A percentile compares a stretch with the other conserved stretches of the same genome.
Conservation (phyloP, 2,113 vertebrate species). For the Beaufortia kweichowensis region DNA sequence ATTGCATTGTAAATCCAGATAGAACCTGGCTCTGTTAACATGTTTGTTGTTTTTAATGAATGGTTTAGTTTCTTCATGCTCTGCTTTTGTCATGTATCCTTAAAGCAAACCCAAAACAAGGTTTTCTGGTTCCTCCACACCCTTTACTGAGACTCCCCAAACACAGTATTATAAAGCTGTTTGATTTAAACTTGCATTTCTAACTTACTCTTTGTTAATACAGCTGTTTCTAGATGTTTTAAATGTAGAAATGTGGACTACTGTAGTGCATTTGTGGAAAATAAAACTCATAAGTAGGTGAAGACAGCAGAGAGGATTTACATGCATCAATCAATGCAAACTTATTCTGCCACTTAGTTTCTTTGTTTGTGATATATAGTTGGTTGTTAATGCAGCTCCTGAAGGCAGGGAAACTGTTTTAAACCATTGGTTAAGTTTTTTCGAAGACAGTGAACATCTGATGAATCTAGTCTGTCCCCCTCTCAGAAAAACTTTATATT, state of each 20-base stretch:
- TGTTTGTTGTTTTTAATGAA: too few species aligned
- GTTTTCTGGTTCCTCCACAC: slow-evolving; percentile 9
- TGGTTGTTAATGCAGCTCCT: too few species aligned
- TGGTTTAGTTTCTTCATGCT: too few species aligned
- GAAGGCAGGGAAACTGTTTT: background rate
- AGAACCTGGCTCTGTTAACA: too few species aligned
- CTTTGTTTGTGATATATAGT: background rate
- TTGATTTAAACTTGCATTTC: background rate
- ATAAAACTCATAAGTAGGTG: too few species aligned
- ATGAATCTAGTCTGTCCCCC: background rate
- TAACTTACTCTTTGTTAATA: background rate
- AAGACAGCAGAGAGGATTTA: too few species aligned
- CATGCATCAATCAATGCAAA: background rate
- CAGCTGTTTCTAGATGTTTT: background rate
- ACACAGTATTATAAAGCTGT: background rate
- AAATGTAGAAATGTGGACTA: background rate
- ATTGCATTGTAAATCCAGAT: too few species aligned
- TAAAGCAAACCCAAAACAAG: background rate
- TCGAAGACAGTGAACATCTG: background rate
- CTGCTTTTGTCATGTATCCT: background rate
- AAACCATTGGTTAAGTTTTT: background rate
- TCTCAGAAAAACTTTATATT: background rate
- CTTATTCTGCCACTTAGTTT: background rate
- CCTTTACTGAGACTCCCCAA: background rate
- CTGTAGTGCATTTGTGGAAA: too few species aligned